Evolutionary conservation across 2,888 invertebrate species (phyloP).

Genomic region (Perizoma affinitatum): DNA sequence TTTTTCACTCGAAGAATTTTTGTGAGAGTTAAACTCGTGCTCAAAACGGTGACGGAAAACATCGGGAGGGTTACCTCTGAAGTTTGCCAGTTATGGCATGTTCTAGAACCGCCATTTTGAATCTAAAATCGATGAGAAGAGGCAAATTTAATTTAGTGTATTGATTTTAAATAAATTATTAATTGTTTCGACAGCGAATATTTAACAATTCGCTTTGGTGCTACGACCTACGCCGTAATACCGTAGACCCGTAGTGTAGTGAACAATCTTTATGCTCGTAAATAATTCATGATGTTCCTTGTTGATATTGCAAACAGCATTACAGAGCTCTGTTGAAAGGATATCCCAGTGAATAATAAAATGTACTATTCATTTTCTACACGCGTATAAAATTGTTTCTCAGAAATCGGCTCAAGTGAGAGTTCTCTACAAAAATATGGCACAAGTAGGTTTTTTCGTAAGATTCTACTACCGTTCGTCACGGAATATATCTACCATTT

Average conservation of each 20-base stretch:
- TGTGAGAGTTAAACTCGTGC: no score
- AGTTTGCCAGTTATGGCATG: no score
- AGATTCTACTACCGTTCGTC: not conserved
- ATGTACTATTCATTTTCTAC: not conserved
- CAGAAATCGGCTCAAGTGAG: not conserved
- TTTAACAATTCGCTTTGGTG: not conserved
- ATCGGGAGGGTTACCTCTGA: no score
- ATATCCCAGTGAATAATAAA: not conserved
- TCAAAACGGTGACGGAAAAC: no score
- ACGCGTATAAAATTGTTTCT: not conserved
- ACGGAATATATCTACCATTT: not conserved
- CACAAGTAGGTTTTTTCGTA: not conserved
- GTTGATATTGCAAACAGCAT: not conserved
- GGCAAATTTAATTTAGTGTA: no score
- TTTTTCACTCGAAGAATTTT: no score
- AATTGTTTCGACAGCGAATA: no score
- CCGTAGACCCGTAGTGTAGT: slow-evolving; percentile 9
- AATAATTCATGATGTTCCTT: not conserved
- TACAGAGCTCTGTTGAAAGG: not conserved
- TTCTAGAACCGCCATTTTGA: no score
- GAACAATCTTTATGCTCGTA: not conserved
- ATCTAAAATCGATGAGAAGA: no score
- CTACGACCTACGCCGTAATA: slow-evolving; percentile 15
- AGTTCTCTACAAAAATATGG: not conserved
- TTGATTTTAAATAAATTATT: no score